phyloP scores from a whole-genome alignment of 2,113 vertebrate genomes.

The Dicerorhinus sumatrensis region DNA sequence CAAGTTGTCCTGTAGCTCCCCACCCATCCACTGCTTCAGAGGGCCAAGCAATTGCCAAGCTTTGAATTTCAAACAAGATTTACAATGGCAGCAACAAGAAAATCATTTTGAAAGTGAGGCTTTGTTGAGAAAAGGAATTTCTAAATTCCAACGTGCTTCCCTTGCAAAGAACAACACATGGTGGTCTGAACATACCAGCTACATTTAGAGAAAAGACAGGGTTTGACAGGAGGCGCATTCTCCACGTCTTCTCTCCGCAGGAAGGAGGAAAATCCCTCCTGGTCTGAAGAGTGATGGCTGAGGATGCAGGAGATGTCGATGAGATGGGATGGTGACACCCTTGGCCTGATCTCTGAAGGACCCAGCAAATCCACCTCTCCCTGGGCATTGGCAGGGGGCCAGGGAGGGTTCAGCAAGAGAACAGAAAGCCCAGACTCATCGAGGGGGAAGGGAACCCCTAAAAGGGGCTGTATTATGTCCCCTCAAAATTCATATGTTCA shows the following conservation, averaged over 20 bases:
- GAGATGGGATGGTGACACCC: background rate
- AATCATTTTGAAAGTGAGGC: background rate
- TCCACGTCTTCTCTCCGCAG: background rate
- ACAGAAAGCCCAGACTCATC: background rate
- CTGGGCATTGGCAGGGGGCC: background rate
- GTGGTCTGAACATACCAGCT: background rate
- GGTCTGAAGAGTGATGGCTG: background rate
- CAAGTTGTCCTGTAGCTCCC: background rate
- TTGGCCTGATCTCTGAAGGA: background rate
- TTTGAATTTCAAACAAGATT: background rate
- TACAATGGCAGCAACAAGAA: background rate
- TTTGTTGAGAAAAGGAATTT: background rate
- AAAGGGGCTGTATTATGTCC: background rate
- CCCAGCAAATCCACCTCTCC: background rate
- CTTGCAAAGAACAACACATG: background rate
- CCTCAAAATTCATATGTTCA: background rate
- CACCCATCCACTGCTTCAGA: fast-evolving
- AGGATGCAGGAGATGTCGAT: background rate
- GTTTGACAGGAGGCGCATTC: too few relatives aligned
- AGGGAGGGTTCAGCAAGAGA: background rate
- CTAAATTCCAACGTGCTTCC: background rate
- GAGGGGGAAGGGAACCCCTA: background rate
- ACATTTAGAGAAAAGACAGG: background rate
- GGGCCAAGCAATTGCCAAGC: too few relatives aligned
- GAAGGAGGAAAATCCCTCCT: background rate